Conservation (phyloP, 2,113 vertebrate species). For the Gavialis gangeticus region DNA sequence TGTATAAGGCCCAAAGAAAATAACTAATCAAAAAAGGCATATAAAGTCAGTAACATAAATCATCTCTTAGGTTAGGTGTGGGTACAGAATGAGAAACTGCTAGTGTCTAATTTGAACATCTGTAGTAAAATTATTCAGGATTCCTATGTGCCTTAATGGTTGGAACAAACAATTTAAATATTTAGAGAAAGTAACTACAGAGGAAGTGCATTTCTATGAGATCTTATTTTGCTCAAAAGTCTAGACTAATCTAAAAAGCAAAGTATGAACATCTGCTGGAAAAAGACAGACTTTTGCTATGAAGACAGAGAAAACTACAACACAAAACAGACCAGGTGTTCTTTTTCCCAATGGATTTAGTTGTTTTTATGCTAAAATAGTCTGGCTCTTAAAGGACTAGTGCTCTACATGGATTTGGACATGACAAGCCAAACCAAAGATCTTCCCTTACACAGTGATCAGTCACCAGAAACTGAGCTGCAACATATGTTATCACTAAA, state of each 20-base stretch:
- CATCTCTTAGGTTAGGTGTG: not conserved
- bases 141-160: not conserved
- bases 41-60: not conserved
- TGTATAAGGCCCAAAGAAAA: not conserved
- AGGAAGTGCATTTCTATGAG: not conserved
- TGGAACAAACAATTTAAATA: not conserved
- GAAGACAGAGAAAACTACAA: not conserved
- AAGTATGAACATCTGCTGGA: not conserved
- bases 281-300: not conserved
- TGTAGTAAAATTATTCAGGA: not conserved
- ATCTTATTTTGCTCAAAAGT: not conserved
- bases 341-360: not conserved
- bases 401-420: not conserved
- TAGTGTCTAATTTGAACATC: not conserved
- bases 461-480: not conserved
- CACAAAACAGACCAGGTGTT: not conserved
- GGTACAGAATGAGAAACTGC: not conserved
- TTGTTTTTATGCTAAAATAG: not conserved
- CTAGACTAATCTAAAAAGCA: not conserved
- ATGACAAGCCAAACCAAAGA: not conserved
- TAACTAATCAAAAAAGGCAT: not conserved
- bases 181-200: not conserved
- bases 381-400: not conserved
- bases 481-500: not conserved
- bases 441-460: not conserved